Evolutionary conservation across 2,797 vertebrate genomes (phyloP), one percentile per base, ranked within the genome.

Genomic region (Tarsius wallacei): DNA sequence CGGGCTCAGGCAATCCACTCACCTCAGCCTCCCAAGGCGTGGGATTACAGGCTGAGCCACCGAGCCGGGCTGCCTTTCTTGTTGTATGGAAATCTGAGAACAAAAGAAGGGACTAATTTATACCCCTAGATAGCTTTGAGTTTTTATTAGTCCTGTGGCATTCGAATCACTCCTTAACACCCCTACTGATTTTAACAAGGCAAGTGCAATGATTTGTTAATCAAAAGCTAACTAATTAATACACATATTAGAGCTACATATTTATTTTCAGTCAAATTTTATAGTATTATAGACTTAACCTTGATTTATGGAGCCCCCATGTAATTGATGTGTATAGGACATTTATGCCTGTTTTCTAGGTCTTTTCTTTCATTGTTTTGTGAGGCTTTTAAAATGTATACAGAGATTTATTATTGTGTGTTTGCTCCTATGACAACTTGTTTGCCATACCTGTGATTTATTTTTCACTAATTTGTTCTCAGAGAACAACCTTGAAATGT

Each of bases 391-490:
- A 97, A 96, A 82, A 59, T 66, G 63, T 66, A 53, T 49, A 59
- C 49, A 36, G 90, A 90, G 85, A 93, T 95, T 95, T 96, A 96
- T 93, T 24, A 24, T 77, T 96, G 53, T 97, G n/a, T 91, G 88
- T 96, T 96, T 82, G 90, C 63, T 90, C 96, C 66, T 86, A 2
- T 96, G 90, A 97, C 84, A 97, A 92, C 95, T 90, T 93, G 49
- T 92, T 88, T 78, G 85, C 90, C 85, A 83, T 63, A 86, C 21
- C n/a, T 97, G 81, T 92, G 93, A 94, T 97, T 96, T 96, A 91
- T 91, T 96, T 95, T 94, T 96, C 73, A 73, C 92, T 96, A 90
- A 97, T 97, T 96, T 87, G 28, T 97, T 97, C 85, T 88, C 87
- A 53, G 59, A 97, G 73, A 83, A 83, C 87, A 86, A 90, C 90